Evolutionary conservation across 2,113 vertebrate species (phyloP).

Genomic region (zebrafish (Danio rerio)): GRCz12tu NC_133180.1:40987501-40988000

Average conservation of each 20-base stretch:
- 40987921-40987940: not conserved
- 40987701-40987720: slow-evolving; percentile 93
- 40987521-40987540: not conserved
- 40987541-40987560: not conserved
- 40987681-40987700: slow-evolving; percentile 95
- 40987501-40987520: not conserved
- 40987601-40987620: not conserved
- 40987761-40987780: slow-evolving; percentile 94
- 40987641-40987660: slow-evolving; percentile 86
- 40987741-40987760: slow-evolving; percentile 97
- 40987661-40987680: slow-evolving; percentile 99
- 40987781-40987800: slow-evolving; percentile 96
- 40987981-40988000: not conserved
- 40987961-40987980: not conserved
- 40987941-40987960: not conserved
- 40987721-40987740: slow-evolving; percentile 94
- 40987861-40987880: not conserved
- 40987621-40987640: not conserved
- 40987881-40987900: not conserved
- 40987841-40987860: slow-evolving; percentile 92
- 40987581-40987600: no score
- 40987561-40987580: not conserved
- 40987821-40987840: slow-evolving; percentile 93
- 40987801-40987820: slow-evolving; percentile 97
- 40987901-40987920: not conserved